phyloP scores from a whole-genome alignment of 2,888 invertebrate species.

The Clusia tigrina region DNA sequence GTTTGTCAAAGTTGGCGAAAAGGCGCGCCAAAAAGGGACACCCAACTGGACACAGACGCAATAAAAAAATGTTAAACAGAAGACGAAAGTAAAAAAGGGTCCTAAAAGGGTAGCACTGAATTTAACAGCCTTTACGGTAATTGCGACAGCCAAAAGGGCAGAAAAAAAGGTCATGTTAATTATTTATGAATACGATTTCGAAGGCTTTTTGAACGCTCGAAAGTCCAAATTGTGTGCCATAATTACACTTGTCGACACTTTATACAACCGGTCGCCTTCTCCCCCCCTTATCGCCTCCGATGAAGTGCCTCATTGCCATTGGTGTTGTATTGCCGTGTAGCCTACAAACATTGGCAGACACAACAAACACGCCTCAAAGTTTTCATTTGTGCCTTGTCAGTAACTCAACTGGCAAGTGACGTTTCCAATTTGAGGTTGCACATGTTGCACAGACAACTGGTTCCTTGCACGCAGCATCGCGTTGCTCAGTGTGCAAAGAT shows the following conservation, averaged over 20 bases:
- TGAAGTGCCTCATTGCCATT: no score
- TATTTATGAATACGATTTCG: background rate
- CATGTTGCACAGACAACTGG: no score
- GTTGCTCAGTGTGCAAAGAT: no score
- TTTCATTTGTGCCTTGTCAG: no score
- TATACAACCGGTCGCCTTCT: slow-evolving; percentile 43
- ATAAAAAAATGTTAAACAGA: background rate
- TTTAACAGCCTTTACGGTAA: background rate
- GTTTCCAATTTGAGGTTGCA: no score
- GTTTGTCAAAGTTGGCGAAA: no score
- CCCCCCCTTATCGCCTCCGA: background rate
- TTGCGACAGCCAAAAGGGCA: background rate
- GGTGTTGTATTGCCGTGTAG: no score
- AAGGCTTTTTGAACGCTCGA: slow-evolving; percentile 11
- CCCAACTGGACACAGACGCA: background rate
- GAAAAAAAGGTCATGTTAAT: background rate
- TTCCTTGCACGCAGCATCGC: no score
- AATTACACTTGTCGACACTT: slow-evolving; percentile 60
- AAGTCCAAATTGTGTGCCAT: slow-evolving; percentile 42
- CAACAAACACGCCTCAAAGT: no score
- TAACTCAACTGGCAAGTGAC: no score
- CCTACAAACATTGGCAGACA: no score
- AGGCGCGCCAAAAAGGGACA: no score
- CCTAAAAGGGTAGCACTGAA: background rate
- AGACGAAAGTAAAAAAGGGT: background rate